Evolutionary conservation across 2,888 invertebrate species (phyloP).

Genomic region (Prionchulus punctatus): DNA sequence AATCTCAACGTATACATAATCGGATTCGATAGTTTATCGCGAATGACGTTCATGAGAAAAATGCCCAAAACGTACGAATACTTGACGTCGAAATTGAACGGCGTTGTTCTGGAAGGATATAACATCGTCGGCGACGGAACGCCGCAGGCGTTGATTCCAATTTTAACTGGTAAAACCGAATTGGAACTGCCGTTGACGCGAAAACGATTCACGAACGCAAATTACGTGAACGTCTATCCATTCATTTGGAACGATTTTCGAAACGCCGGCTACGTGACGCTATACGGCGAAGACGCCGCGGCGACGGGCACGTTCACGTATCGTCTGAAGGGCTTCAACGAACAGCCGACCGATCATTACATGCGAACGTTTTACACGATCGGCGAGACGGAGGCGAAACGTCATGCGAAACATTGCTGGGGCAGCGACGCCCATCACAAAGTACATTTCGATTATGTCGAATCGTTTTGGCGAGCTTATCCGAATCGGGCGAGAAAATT

Average conservation of each 20-base stretch:
- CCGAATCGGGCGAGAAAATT: constrained; percentile 52
- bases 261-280: constrained; percentile 32
- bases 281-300: constrained; percentile 71
- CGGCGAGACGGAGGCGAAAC: constrained; percentile 34
- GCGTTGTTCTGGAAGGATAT: constrained; percentile 31
- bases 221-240: constrained; percentile 33
- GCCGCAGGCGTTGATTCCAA: constrained; percentile 36
- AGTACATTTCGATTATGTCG: constrained; percentile 29
- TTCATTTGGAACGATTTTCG: constrained; percentile 34
- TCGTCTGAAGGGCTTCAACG: constrained; percentile 64
- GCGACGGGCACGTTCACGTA: constrained; percentile 72
- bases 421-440: constrained; percentile 4
- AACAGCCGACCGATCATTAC: constrained; percentile 74
- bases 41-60: constrained; percentile 21
- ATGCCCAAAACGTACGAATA: constrained; percentile 14
- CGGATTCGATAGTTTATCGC: constrained; percentile 33
- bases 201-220: constrained; percentile 27
- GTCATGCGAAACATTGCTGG: background rate
- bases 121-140: constrained; percentile 39
- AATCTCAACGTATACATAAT: constrained; percentile 28
- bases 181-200: constrained; percentile 35
- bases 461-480: constrained; percentile 46
- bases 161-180: constrained; percentile 36
- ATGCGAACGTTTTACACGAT: constrained; percentile 62
- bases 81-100: constrained; percentile 16